These are phyloP conservation scores for Pyrocephalus nanus DNA, from an alignment of 2,797 vertebrate species.

Conservation along the genomic window DNA sequence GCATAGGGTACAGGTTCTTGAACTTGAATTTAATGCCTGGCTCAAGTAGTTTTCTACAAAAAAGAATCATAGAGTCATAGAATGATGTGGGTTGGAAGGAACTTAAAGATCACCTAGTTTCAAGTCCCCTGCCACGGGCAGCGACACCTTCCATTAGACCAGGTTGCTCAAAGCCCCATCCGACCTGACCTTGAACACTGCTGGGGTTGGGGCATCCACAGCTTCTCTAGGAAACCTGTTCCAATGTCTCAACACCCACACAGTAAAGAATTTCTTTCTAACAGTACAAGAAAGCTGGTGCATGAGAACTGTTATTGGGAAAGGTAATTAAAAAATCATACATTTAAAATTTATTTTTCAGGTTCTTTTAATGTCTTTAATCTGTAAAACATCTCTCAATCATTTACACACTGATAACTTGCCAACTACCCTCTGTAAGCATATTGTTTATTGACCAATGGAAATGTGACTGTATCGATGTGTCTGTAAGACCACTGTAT, in stretches of 20 bases:
- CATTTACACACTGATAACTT: background rate
- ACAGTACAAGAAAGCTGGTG: background rate
- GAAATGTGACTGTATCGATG: background rate
- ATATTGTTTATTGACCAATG: background rate
- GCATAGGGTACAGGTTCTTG: background rate
- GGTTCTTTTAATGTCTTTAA: background rate
- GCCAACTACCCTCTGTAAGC: background rate
- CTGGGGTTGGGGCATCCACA: background rate
- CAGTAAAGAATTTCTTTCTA: background rate
- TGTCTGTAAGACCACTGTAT: background rate
- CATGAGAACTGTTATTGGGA: background rate
- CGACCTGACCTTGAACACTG: background rate
- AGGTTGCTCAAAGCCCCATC: background rate
- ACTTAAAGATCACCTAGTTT: background rate
- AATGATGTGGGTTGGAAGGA: background rate
- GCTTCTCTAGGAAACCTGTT: accelerated
- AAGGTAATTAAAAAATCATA: background rate
- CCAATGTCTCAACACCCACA: background rate
- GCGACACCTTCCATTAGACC: background rate
- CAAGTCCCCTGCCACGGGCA: accelerated
- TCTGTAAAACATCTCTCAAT: background rate
- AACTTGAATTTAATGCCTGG: background rate
- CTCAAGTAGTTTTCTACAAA: background rate
- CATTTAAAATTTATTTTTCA: background rate
- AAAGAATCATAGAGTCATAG: background rate